Percentiles rank a stretch among this genome's conserved stretches.
These are phyloP conservation scores for Contarinia nasturtii DNA, from an alignment of 1,140 invertebrate species.

Conservation along the genomic window DNA sequence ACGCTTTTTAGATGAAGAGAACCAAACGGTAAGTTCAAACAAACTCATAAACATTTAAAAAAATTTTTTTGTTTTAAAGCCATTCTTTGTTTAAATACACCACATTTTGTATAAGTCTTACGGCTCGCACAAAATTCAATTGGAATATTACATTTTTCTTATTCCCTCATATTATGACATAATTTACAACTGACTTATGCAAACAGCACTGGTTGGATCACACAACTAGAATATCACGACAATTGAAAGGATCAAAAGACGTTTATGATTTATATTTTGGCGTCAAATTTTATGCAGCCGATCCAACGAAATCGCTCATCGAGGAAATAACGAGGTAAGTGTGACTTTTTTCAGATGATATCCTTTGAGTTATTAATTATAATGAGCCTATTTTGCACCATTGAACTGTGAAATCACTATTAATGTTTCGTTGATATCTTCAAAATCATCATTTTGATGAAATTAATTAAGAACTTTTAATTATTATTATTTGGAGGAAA, in stretches of 20 bases:
- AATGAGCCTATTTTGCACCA: no score
- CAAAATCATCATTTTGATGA: no score
- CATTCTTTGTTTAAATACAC: background rate
- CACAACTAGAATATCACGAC: slow-evolving; percentile 60
- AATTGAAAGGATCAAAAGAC: slow-evolving; percentile 54
- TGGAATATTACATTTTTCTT: no score
- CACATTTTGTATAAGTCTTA: background rate
- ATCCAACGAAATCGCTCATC: slow-evolving; percentile 85
- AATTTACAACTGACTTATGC: slow-evolving; percentile 7
- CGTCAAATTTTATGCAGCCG: slow-evolving; percentile 96
- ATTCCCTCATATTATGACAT: background rate
- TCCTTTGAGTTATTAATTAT: no score
- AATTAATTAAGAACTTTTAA: no score
- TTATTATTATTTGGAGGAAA: no score
- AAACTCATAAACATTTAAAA: background rate
- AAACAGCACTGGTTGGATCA: slow-evolving; percentile 79
- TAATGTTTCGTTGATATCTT: no score
- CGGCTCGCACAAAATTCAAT: no score
- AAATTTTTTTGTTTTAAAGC: background rate
- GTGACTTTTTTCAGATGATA: slow-evolving; percentile 11
- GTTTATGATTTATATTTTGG: slow-evolving; percentile 88
- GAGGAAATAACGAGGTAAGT: slow-evolving; percentile 85
- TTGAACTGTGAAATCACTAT: no score
- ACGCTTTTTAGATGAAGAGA: slow-evolving; percentile 67
- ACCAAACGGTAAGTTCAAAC: slow-evolving; percentile 56